Evolutionary conservation across 2,797 vertebrate species (phyloP), one percentile per base, ranked within the genome.

Genomic region (Australoheros facetus): DNA sequence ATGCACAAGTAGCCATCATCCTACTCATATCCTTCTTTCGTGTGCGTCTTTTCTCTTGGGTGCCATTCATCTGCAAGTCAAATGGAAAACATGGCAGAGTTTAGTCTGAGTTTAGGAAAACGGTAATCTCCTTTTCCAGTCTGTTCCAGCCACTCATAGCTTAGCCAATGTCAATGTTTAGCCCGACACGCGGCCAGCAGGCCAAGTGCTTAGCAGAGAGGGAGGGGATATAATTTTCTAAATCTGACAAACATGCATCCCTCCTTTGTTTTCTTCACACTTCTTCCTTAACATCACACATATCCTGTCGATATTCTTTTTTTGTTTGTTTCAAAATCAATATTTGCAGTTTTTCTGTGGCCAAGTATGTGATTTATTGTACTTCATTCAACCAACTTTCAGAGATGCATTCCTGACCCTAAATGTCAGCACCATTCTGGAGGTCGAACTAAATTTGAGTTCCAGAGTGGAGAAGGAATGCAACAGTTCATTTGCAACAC

Each of bases 131-230:
- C 73, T 77, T 76, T 57, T 32, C 70, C 66, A 72, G 54, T 74
- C 66, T 77, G 37, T 78, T 84, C 75, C 80, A 75, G 34, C 69
- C 55, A 5, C 45, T 81, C 53, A 32, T 7, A 32, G 3, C 55
- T 54, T 74, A 56, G 88, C 83, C 86, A 82, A 80, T 48, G 71
- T 87, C 87, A 87, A 84, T 83, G 79, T 89, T 93, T 75, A 77
- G 54, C 34, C 73, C 37, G 34, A 76, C 55, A 69, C 17, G 17
- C 26, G 37, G 17, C 13, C 32, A 77, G 72, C 14, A 6, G 70
- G 85, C 82, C 69, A 23, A 78, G 56, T 56, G 80, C 78, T 85
- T 21, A 66, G 56, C 34, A 7, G 10, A 51, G 21, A 69, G 75
- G 58, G 76, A 79, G 2, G 39, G 56, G 30, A 84, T 81, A 84